These are phyloP conservation scores for Gobio occitaniae DNA, from an alignment of 2,797 vertebrate genomes.

Conservation along the genomic window DNA sequence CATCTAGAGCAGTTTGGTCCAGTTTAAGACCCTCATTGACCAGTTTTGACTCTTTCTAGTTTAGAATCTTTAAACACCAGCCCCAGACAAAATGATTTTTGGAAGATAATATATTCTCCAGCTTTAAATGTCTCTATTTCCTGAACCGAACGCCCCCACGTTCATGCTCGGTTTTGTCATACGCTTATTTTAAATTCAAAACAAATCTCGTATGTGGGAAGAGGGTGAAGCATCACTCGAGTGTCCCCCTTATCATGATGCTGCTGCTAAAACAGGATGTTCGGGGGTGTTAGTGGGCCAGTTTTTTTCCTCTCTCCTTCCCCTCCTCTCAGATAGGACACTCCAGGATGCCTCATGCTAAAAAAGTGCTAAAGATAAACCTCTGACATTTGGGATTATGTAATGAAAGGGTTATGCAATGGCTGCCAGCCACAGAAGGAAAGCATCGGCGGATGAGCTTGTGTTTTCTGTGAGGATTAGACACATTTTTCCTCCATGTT, in stretches of 20 bases:
- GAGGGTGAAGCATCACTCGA: conserved; percentile 20
- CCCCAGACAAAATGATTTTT: not conserved
- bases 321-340: conserved; percentile 46
- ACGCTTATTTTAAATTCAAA: conserved; percentile 45
- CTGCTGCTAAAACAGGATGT: not conserved
- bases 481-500: conserved; percentile 67
- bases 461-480: conserved; percentile 78
- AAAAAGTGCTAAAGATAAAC: conserved; percentile 60
- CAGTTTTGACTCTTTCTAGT: not conserved
- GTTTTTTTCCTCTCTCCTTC: not conserved
- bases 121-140: conserved; percentile 8
- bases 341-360: conserved; percentile 68
- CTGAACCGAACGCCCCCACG: not conserved
- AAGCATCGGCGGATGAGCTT: conserved; percentile 60
- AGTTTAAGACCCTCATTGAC: not conserved
- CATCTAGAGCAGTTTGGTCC: not conserved
- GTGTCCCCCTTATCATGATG: not conserved
- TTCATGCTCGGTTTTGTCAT: not conserved
- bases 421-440: conserved; percentile 61
- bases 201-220: conserved; percentile 16
- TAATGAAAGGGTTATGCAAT: conserved; percentile 78
- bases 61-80: conserved; percentile 3
- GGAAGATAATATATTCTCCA: not conserved
- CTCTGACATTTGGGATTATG: conserved; percentile 79
- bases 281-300: not conserved